A percentile compares a stretch with the other conserved stretches of the same genome.
These are phyloP conservation scores for Plotosus lineatus DNA, from an alignment of 2,113 vertebrate species.

Conservation along the genomic window DNA sequence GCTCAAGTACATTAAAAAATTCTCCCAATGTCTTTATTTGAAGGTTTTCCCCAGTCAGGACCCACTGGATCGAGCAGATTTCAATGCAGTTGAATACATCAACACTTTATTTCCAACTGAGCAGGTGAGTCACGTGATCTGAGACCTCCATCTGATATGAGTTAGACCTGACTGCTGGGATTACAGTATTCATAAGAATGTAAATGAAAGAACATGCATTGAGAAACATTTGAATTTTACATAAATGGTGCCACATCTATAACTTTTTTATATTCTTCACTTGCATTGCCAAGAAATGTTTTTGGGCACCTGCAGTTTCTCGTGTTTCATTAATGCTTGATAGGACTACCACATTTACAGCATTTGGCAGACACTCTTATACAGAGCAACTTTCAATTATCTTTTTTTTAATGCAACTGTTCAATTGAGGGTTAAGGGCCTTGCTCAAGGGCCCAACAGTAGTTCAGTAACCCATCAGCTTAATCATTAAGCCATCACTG, in stretches of 20 bases:
- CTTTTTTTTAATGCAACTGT: too few species aligned
- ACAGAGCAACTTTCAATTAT: too few species aligned
- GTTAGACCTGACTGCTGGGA: background rate
- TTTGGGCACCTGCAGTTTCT: background rate
- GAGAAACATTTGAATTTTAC: background rate
- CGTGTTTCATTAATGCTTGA: background rate
- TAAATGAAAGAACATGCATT: background rate
- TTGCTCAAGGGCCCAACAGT: too few species aligned
- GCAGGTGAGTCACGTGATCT: constrained; percentile 76
- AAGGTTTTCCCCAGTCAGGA: constrained; percentile 98
- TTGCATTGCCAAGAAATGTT: background rate
- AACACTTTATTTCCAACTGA: constrained; percentile 96
- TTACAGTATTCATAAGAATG: background rate
- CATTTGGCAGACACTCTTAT: too few species aligned
- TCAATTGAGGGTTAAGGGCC: too few species aligned
- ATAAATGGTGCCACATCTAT: background rate
- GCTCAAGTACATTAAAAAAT: background rate
- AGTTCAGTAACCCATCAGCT: too few species aligned
- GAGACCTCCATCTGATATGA: background rate
- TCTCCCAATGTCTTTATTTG: background rate
- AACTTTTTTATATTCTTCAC: background rate
- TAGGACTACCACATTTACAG: background rate
- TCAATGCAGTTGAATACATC: constrained; percentile 98
- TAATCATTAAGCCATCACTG: too few species aligned
- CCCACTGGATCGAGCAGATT: constrained; percentile 91